A percentile compares a stretch with the other conserved stretches of the same genome.
These are phyloP conservation scores for Holothuria glaberrima DNA, from an alignment of 35 echinoderm and acorn worm genomes.

Conservation along the genomic window DNA sequence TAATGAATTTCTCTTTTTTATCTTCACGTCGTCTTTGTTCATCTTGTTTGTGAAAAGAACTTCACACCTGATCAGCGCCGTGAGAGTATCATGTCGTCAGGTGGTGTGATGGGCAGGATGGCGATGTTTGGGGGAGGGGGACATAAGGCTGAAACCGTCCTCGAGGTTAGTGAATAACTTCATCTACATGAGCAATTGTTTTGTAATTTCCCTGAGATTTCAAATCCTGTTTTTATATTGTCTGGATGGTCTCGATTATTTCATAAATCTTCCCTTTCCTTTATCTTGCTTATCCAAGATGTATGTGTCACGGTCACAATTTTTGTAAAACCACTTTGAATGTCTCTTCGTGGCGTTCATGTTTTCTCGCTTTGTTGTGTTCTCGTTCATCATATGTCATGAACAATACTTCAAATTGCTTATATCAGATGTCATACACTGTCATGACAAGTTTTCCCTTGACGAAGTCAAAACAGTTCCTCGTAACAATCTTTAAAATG, in stretches of 20 bases:
- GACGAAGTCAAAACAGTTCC: too few relatives aligned
- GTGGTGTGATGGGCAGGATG: conserved; percentile 47
- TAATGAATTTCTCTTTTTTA: too few relatives aligned
- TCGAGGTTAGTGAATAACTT: background rate
- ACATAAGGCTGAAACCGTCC: background rate
- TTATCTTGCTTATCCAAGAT: too few relatives aligned
- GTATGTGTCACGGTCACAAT: too few relatives aligned
- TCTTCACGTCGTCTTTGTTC: background rate
- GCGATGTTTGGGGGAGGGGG: conserved; percentile 46
- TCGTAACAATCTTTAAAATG: too few relatives aligned
- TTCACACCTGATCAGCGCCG: conserved; percentile 52
- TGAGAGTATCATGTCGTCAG: conserved; percentile 52
- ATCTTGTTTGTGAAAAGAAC: conserved; percentile 18
- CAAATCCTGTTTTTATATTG: background rate
- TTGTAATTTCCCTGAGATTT: background rate
- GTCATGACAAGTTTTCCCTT: too few relatives aligned
- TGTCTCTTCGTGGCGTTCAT: too few relatives aligned
- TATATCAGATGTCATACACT: too few relatives aligned
- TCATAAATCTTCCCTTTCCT: too few relatives aligned
- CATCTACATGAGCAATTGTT: background rate
- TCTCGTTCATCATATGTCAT: background rate
- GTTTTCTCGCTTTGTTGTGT: background rate
- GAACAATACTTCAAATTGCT: too few relatives aligned
- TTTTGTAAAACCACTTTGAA: too few relatives aligned
- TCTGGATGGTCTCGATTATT: too few relatives aligned